Base-by-base conservation (phyloP, 2,888 invertebrate species). In the Ochropleura plecta region DNA sequence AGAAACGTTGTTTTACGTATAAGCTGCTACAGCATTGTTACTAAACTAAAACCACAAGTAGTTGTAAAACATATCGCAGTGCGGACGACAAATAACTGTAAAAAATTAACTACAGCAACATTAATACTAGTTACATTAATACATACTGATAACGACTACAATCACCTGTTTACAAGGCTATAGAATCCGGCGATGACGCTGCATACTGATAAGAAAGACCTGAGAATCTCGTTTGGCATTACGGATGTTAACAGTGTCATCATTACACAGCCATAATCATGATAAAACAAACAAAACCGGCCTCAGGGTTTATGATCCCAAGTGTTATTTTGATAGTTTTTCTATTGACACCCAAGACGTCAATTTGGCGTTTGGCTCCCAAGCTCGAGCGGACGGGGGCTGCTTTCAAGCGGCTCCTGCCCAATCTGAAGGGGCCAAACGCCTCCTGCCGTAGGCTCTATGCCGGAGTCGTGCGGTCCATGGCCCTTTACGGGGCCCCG, bases 1-100 rank as follows among this genome's bases (percentile, higher is more conserved):
- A 60, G 40, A 82, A 76, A 66, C 65, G 20, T 75, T 74, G 51
- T 42, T 67, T 57, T 55, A 74, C n/a, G 44, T 67, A 73, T 62
- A 40, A 71, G 6, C 4, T 49, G n/a, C 18, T 44, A 53, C 18
- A 64, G 42, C 55, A 57, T 67, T 67, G 63, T 62, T 30, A 12
- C 53, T 55, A 30, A 49, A 44, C 55, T 71, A 55, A 46, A 72
- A 79, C 63, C 20, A 63, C 44, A 71, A 57, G 30, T 55, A 63
- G n/a, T 30, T 42, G 7, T 16, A 42, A 30, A 72, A 10, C n/a
- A 30, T 55, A 55, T 44, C 20, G 55, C 40, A 40, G 44, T n/a
- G 20, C 44, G 7, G 18, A 30, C 42, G 14, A 40, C 10, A 42
- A 76, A 64, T 46, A 60, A 10, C 5, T 46, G 16, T 60, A 42